These are phyloP conservation scores for Cervus canadensis DNA, from an alignment of 2,113 vertebrate species.

Conservation along the genomic window DNA sequence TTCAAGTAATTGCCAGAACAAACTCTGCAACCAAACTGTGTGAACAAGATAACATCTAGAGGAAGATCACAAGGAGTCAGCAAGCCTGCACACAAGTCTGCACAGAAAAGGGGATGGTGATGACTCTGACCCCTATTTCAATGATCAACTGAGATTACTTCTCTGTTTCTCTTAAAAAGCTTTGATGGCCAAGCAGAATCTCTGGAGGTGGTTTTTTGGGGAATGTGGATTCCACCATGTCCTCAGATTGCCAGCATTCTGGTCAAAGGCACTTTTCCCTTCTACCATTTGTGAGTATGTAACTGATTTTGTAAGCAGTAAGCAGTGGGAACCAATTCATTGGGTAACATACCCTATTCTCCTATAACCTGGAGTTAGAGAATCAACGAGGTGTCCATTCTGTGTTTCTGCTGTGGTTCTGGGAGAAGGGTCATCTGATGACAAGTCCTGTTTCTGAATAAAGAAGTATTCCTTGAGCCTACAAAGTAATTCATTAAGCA, in stretches of 20 bases:
- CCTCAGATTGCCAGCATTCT: not conserved
- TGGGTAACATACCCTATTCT: not conserved
- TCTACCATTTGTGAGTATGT: not conserved
- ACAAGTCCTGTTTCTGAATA: not conserved
- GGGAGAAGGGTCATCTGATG: not conserved
- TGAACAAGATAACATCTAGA: not conserved
- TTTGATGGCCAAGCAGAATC: not conserved
- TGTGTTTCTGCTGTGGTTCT: not conserved
- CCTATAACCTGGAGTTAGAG: not conserved
- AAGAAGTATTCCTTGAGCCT: not conserved
- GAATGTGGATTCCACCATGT: not conserved
- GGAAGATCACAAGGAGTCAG: not conserved
- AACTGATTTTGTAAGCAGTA: not conserved
- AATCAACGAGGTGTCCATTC: not conserved
- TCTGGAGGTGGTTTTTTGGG: not conserved
- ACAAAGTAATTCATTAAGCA: not conserved
- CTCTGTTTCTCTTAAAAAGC: not conserved
- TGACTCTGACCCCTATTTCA: not conserved
- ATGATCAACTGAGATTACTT: not conserved
- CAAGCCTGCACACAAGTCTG: not conserved
- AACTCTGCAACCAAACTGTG: not conserved
- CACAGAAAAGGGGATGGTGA: not conserved
- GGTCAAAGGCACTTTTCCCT: not conserved
- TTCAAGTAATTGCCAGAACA: not conserved
- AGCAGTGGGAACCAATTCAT: not conserved